Evolutionary conservation across 1,140 invertebrate genomes (phyloP).

Genomic region (Steinernema khuongi): DNA sequence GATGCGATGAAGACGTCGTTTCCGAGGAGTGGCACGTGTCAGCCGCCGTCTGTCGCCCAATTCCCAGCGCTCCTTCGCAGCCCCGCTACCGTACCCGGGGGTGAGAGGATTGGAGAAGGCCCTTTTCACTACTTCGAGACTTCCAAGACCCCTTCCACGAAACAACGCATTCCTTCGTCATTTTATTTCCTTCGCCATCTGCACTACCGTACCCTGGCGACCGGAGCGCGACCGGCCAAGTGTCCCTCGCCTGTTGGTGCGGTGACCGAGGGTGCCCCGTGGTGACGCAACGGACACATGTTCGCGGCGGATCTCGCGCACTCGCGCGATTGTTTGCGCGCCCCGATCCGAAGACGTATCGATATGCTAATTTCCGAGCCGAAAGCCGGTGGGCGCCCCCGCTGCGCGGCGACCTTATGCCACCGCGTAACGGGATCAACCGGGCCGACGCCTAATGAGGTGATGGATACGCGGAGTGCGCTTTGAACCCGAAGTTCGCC

Average conservation of each 20-base stretch:
- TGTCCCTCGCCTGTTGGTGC: no score
- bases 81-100: neutral
- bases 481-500: neutral
- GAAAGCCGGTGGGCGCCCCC: neutral
- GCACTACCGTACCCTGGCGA: no score
- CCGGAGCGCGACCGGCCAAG: no score
- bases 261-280: neutral
- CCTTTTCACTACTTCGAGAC: no score
- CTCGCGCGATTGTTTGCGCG: neutral
- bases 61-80: neutral
- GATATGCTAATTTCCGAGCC: slow-evolving; percentile 13
- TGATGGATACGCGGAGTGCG: neutral
- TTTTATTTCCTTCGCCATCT: no score
- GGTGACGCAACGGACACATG: slow-evolving; percentile 9
- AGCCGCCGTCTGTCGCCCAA: neutral
- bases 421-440: slow-evolving; percentile 8
- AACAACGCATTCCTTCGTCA: no score
- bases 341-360: neutral
- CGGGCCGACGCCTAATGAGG: neutral
- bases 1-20: neutral
- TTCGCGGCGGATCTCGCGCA: neutral
- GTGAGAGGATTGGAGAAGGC: neutral
- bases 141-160: no score
- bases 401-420: slow-evolving; percentile 10
- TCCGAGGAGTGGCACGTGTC: neutral